Conservation (phyloP, 2,797 vertebrate species). For the Anomalospiza imberbis region DNA sequence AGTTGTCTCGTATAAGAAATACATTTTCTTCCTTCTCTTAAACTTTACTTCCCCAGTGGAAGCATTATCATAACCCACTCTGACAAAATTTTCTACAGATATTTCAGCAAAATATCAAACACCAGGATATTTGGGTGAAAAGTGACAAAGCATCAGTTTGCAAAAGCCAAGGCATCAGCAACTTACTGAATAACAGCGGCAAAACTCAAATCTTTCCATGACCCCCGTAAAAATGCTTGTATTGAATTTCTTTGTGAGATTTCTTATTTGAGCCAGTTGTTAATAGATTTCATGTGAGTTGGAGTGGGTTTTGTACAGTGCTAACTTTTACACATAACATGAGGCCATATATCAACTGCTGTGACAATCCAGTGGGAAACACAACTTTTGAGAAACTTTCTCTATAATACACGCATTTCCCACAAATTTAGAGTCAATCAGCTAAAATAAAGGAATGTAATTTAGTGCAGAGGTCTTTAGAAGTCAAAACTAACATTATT, state of each 20-base stretch:
- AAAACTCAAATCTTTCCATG: not conserved
- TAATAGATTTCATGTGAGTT: not conserved
- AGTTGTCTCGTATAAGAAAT: not conserved
- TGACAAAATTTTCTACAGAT: not conserved
- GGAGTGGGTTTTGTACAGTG: not conserved
- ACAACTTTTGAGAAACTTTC: not conserved
- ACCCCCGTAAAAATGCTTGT: not conserved
- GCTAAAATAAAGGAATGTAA: conserved; percentile 29
- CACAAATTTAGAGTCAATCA: not conserved
- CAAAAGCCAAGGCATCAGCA: not conserved
- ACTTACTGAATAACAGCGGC: not conserved
- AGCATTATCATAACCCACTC: not conserved
- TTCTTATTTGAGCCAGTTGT: not conserved
- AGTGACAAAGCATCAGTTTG: not conserved
- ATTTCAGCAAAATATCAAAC: not conserved
- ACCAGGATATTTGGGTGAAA: not conserved
- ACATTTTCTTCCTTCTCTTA: fast-evolving
- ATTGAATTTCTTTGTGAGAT: not conserved
- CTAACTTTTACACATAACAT: not conserved
- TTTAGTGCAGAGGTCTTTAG: conserved; percentile 27
- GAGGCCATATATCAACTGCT: not conserved
- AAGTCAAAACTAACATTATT: conserved; percentile 30
- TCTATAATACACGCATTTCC: not conserved
- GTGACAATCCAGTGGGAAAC: not conserved
- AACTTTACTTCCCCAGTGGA: not conserved